Base-by-base conservation (phyloP, 2,888 invertebrate species). In the Drosophila helvetica region DNA sequence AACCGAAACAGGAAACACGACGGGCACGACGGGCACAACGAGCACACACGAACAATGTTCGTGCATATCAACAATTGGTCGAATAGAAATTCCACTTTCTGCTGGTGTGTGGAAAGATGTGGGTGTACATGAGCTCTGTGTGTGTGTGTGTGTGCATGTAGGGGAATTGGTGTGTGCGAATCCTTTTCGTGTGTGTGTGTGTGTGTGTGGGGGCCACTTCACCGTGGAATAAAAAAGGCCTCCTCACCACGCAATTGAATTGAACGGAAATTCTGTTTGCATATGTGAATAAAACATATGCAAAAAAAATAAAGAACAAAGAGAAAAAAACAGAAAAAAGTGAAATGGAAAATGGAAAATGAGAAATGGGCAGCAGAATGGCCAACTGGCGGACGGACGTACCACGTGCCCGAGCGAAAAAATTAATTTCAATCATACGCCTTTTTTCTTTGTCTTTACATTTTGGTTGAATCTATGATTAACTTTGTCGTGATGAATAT, bases 21-120 rank as follows among this genome's bases (percentile, higher is more conserved):
- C 68, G 33, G 45, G 60, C 52, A 47, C 57, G 53, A 65, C 68
- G 33, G 45, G 60, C 52, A 47, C 57, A 50, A 65, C 51, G 48
- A 58, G 25, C 60, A 48, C 22, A 55, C 30, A 22, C 63, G 50
- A 38, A 19, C 65, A 53, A 63, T 53, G 59, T 65, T 86, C 86
- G 86, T 86, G 88, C 75, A 83, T 88, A 88, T 88, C 85, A 85
- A 85, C 85, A 85, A 85, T 85, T 85, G 85, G 85, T 86, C 89
- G 83, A 83, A 72, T 79, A 77, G 75, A 77, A 83, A 60, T 60
- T 47, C 30, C 47, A 50, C 18, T 58, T 59, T 52, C 45, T 45
- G 60, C 54, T 19, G 22, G 25, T 61, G 47, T 52, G 56, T 46
- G 59, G 8, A 8, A 52, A 22, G 25, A 22, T 15, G 53, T 50